Base-by-base conservation (phyloP, 2,888 invertebrate genomes). In the Zaprionus bogoriensis region DNA sequence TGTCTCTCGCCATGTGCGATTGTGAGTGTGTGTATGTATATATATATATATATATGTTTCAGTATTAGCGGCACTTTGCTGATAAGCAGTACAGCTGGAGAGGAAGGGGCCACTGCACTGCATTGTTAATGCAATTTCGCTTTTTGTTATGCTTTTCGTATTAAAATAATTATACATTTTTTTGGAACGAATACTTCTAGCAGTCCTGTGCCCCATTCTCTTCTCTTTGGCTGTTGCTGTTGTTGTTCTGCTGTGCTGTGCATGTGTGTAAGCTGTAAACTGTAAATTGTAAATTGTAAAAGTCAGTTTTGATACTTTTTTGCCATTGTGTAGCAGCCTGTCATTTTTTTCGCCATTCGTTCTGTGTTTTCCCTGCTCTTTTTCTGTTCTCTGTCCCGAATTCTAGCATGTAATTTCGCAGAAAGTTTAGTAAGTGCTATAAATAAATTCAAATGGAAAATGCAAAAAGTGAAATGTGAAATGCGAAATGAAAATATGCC, bases 261-360 rank as follows among this genome's bases (percentile, higher is more conserved):
- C 59, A 55, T 68, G 59, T 70, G 54, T 74, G 53, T 52, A 67
- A 77, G 77, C 38, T 55, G 74, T 50, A 51, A 69, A 51, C 66
- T 67, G 63, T 77, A 84, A 81, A 80, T 74, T 78, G 80, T 76
- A 74, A 67, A 75, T 73, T 71, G 68, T 61, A 74, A 75, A 86
- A 80, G 80, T 84, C 87, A 83, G 78, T 86, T 84, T 77, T 86
- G 71, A 80, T 86, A 86, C 82, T 81, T 86, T 79, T 79, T 82
- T 77, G 53, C 52, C 58, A 53, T 74, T 71, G 70, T 71, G 30
- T 30, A n/a, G 30, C 32, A 30, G 9, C 32, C 32, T 22, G 12
- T 12, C 42, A 12, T 14, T n/a, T 20, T 23, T 22, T 22, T 7
- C n/a, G 19, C 23, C 5, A 9, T 14, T 7, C 9, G 23, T 10